These are phyloP conservation scores for Diuraphis noxia DNA, from an alignment of 1,140 invertebrate species.

Conservation along the genomic window DNA sequence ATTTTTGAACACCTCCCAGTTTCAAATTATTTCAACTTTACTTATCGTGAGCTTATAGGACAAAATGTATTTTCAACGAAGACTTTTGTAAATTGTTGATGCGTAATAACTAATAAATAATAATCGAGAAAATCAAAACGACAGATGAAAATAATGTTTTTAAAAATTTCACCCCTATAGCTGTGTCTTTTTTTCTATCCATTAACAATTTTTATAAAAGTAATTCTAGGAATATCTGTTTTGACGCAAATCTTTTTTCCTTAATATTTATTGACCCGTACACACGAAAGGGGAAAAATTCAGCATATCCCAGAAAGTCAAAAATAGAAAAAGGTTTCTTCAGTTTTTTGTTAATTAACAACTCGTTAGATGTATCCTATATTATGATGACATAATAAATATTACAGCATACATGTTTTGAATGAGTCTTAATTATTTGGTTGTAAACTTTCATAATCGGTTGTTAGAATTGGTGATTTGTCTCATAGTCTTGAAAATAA, in stretches of 20 bases:
- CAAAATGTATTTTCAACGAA: not conserved
- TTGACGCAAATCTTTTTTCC: not conserved
- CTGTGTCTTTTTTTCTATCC: not conserved
- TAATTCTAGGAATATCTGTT: not conserved
- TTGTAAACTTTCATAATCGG: not conserved
- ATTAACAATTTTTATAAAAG: not conserved
- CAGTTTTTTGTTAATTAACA: not conserved
- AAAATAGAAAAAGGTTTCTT: not conserved
- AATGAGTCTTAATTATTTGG: not conserved
- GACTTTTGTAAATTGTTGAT: not conserved
- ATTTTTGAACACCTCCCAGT: not conserved
- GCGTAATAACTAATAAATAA: not conserved
- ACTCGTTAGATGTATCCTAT: not conserved
- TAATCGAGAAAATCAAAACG: not conserved
- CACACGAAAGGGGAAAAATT: not conserved
- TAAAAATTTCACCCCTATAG: not conserved
- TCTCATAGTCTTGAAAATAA: not conserved
- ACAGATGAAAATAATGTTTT: not conserved
- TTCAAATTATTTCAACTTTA: not conserved
- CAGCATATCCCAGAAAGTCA: not conserved
- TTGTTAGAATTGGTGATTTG: not conserved
- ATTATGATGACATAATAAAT: not conserved
- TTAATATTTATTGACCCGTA: not conserved
- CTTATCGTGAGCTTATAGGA: not conserved
- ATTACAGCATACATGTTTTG: not conserved